Conservation (phyloP, 2,797 vertebrate genomes). For the Enteromius fasciolatus region DNA sequence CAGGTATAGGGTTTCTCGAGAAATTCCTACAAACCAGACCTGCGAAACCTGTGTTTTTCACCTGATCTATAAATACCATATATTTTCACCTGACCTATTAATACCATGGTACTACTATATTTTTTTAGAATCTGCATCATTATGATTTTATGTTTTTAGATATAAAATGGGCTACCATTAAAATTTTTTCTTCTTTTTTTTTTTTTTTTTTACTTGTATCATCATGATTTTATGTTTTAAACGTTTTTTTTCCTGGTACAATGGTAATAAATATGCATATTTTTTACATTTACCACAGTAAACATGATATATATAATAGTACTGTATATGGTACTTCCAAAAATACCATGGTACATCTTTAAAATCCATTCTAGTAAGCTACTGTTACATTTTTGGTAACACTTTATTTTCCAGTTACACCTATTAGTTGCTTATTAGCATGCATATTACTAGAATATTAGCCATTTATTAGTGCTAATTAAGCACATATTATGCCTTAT, state of each 20-base stretch:
- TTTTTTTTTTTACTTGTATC: neutral
- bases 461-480: no score
- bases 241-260: neutral
- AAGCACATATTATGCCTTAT: no score
- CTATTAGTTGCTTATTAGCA: no score
- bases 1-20: neutral
- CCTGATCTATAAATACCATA: neutral
- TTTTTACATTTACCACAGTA: neutral
- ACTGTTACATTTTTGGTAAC: no score
- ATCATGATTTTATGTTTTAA: neutral
- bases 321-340: no score
- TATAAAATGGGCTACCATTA: no score
- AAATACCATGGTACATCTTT: no score
- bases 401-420: no score
- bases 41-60: neutral
- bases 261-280: neutral
- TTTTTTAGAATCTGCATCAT: neutral
- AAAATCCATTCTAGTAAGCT: no score
- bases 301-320: no score
- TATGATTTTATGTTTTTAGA: neutral
- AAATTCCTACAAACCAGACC: neutral
- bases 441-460: no score
- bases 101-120: neutral
- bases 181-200: no score
- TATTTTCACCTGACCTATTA: neutral